Base-by-base conservation (phyloP, 2,113 vertebrate species). In the Catharus fuscescens region DNA sequence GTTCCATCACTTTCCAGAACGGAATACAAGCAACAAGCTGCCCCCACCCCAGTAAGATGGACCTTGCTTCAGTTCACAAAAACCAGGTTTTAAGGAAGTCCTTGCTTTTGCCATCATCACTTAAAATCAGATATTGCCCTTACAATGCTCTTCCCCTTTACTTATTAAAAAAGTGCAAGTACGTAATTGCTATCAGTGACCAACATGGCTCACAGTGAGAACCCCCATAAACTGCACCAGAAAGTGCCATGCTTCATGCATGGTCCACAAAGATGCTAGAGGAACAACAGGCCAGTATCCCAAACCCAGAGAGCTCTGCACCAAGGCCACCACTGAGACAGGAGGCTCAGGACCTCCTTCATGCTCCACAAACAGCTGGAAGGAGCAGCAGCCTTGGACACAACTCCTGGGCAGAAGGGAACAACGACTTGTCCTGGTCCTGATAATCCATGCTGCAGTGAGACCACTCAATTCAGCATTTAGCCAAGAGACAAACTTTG, bases 401-500 rank as follows among this genome's bases (percentile, higher is more conserved):
- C 0, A 5, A 56, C 31, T 36, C 31, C 18, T 31, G 16, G 8
- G 31, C 34, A 76, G 26, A 7, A 60, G 26, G 18, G 25, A 80
- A 76, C 26, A 20, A 7, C 0, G 1, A 48, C 48, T 34, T 54
- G 15, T 17, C 28, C 32, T 6, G 4, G 14, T 42, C 44, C 59
- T 56, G 62, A 53, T 38, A 5, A 44, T 50, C 25, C 71, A 77
- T 4, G 14, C 4, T 4, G 5, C 34, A 34, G 32, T 3, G 6
- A 20, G 21, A 82, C 7, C 0, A 0, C 25, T 15, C 32, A 42
- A 14, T 18, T 66, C 61, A n/a, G 64, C 52, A 44, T 6, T 34
- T 5, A 57, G 28, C 45, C 36, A 66, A 79, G 23, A 74, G 65
- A 3, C 52, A 66, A 38, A 48, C 48, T 25, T 47, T 3, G 2